Conservation (phyloP, 2,797 vertebrate genomes). For the Sebastes variabilis region DNA sequence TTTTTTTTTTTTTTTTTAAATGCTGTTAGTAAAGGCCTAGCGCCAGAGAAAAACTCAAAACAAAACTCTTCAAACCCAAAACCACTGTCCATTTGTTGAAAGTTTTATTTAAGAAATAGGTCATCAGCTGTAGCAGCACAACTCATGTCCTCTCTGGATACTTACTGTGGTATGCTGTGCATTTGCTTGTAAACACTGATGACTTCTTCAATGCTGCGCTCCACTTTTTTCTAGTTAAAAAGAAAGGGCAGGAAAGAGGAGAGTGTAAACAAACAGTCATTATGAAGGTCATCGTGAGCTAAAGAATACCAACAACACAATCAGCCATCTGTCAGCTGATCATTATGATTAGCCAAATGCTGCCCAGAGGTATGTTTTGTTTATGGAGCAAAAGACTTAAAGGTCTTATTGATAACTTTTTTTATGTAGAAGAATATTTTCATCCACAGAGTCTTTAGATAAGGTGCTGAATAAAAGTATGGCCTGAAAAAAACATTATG, state of each 20-base stretch:
- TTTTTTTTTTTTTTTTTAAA: background rate
- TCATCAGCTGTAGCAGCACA: background rate
- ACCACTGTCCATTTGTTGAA: background rate
- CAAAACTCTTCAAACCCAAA: background rate
- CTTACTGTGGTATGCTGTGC: slow-evolving; percentile 84
- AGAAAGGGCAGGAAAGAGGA: slow-evolving; percentile 12
- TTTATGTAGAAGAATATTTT: background rate
- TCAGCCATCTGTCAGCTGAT: no score
- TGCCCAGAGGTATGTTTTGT: background rate
- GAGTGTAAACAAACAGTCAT: background rate
- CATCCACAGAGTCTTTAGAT: no score
- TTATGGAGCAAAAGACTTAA: background rate
- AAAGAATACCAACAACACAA: background rate
- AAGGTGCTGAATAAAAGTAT: no score
- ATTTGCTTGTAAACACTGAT: slow-evolving; percentile 87
- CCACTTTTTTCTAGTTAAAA: slow-evolving; percentile 88
- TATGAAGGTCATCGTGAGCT: background rate
- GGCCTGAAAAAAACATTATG: no score
- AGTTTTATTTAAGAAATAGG: background rate
- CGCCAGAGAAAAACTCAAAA: background rate
- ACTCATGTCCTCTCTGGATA: slow-evolving; percentile 2
- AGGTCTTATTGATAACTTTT: background rate
- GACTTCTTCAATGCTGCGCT: slow-evolving; percentile 87
- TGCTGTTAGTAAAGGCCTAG: no score
- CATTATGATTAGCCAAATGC: background rate